Conservation (phyloP, 2,113 vertebrate genomes). For the Callionymus lyra region DNA sequence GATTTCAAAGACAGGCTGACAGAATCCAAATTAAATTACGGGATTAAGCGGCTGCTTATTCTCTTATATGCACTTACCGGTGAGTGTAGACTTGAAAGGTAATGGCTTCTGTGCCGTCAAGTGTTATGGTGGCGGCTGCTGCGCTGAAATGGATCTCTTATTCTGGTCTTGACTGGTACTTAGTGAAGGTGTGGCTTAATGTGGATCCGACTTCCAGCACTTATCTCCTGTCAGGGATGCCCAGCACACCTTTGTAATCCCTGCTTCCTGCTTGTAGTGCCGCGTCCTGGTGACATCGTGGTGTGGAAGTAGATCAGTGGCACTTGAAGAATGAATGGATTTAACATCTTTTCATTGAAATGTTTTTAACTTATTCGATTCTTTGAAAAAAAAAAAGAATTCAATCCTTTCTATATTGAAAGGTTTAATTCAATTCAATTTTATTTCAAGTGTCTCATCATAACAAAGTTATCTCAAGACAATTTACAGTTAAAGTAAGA, state of each 20-base stretch:
- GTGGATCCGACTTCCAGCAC: conserved; percentile 41
- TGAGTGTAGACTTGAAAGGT: conserved; percentile 47
- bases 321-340: too few relatives aligned
- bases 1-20: conserved; percentile 39
- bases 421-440: too few relatives aligned
- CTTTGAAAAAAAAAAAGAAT: too few relatives aligned
- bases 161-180: conserved; percentile 47
- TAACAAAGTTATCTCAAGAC: too few relatives aligned
- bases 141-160: conserved; percentile 53
- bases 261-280: conserved; percentile 29
- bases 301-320: too few relatives aligned
- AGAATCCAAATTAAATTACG: conserved; percentile 49
- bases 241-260: conserved; percentile 56
- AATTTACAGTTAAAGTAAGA: too few relatives aligned
- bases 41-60: conserved; percentile 44
- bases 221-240: conserved; percentile 51
- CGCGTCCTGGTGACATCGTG: conserved; percentile 9
- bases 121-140: conserved; percentile 31
- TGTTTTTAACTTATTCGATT: too few relatives aligned
- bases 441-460: too few relatives aligned
- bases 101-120: conserved; percentile 51
- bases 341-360: too few relatives aligned
- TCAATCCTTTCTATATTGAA: too few relatives aligned
- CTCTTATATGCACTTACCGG: conserved; percentile 57
- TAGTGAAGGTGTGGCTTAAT: conserved; percentile 57